Evolutionary conservation across 2,888 invertebrate species (phyloP), one percentile per base, ranked within the genome.

Genomic region (Nymphalis polychloros): DNA sequence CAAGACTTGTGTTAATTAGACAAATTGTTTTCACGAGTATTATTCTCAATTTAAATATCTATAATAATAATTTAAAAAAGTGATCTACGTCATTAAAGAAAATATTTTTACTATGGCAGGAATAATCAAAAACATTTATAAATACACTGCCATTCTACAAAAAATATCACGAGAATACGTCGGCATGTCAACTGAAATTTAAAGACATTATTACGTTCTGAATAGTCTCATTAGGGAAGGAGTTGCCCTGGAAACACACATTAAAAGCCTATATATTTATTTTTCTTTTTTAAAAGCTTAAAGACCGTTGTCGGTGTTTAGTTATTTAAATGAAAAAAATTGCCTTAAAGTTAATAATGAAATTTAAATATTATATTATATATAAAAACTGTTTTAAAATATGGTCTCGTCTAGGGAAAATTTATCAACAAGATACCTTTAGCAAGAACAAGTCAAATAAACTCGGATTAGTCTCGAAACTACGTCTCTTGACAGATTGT

Each of bases 191-290:
- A 70, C 55, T 50, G 50, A 70, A 67, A 70, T 70, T 35, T 64
- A 57, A 50, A 61, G 50, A 57, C 50, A 47, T 66, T 52, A 57
- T 70, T 59, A 62, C 57, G 41, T 23, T 70, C 41, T 64, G 61
- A 61, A 70, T 67, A 64, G 61, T 63, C 67, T 70, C 67, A 67
- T 70, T 70, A 67, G 55, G 57, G 20, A 52, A 61, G 55, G 55
- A 55, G 50, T 61, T 64, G 57, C 57, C 67, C 53, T 60, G 63
- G 63, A 63, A 59, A 64, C 31, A 46, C 20, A 63, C 48, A 46
- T 55, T 57, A 59, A 66, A 63, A 55, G 20, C 60, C 59, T 60
- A 57, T 49, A 57, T 41, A 59, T 59, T 59, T 27, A 16, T 5
- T 16, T 8, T 50, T 60, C 27, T 48, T 31, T 17, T 47, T n/a